Evolutionary conservation across 2,888 invertebrate species (phyloP), one percentile per base, ranked within the genome.

Genomic region (Ernsta delagoae): DNA sequence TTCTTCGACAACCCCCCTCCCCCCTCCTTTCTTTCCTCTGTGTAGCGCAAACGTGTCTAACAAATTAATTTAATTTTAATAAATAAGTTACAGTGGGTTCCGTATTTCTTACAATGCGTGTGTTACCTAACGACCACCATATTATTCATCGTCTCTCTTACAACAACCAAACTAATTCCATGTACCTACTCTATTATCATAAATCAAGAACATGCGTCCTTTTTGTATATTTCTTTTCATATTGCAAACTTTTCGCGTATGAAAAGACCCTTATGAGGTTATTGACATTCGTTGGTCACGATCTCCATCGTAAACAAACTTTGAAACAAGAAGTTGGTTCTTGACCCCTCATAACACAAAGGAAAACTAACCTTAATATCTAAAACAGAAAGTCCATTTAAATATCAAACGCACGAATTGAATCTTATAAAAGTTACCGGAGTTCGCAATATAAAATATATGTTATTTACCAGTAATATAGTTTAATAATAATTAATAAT

Each of bases 231-330:
- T 60, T 16, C 41, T 43, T 54, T 66, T 66, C 60, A 43, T 31
- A 66, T 16, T 54, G 36, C 8, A 54, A 60, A 66, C 53, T 67
- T 67, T 61, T 61, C 43, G 41, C 9, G 43, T 48, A 56, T 56
- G 61, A 67, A 60, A 66, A 45, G 56, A 61, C 50, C 65, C 59
- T 65, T 57, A 53, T 65, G 59, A 61, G 61, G 61, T 67, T 61
- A 67, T 67, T 48, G 61, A 61, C 61, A 45, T 67, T 60, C 12
- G 34, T 54, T 53, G 43, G 43, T 36, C 60, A 39, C 59, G 65
- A 60, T 66, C 60, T 12, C 54, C n/a, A 50, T 39, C 12, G 41
- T 39, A 54, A 54, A 50, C 50, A 64, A 60, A 66, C 66, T 66
- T 60, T 4, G 43, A 45, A 50, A 66, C 53, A 56, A 56, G 56